Conservation (phyloP, 2,797 vertebrate species). For the Mallotus villosus region DNA sequence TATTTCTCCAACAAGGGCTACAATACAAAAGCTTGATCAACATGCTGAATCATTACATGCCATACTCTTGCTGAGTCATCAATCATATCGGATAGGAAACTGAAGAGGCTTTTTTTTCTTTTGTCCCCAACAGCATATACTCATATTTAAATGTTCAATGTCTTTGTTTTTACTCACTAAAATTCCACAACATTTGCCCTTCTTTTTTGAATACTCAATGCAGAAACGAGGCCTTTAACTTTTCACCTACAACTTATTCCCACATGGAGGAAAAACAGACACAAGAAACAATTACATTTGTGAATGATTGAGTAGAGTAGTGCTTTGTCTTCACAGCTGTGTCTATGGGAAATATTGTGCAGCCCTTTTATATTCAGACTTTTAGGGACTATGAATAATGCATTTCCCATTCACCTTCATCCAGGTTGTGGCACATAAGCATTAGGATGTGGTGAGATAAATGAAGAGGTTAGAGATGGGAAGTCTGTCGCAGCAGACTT, state of each 20-base stretch:
- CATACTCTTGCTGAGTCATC: slow-evolving; percentile 60
- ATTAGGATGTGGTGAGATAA: slow-evolving; percentile 59
- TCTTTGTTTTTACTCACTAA: slow-evolving; percentile 50
- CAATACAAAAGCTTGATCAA: slow-evolving; percentile 64
- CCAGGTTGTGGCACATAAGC: slow-evolving; percentile 60
- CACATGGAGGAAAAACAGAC: slow-evolving; percentile 50
- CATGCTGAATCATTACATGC: slow-evolving; percentile 69
- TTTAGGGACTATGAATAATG: slow-evolving; percentile 68
- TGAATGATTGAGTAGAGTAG: slow-evolving; percentile 23
- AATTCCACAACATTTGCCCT: slow-evolving; percentile 56
- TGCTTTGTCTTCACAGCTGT: slow-evolving; percentile 54
- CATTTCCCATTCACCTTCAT: slow-evolving; percentile 70
- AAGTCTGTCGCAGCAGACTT: neutral
- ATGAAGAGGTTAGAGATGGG: slow-evolving; percentile 56
- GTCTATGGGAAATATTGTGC: slow-evolving; percentile 41
- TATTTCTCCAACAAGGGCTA: slow-evolving; percentile 57
- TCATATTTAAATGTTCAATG: slow-evolving; percentile 46
- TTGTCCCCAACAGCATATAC: slow-evolving; percentile 29
- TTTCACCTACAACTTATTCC: slow-evolving; percentile 55
- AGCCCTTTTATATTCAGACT: slow-evolving; percentile 40
- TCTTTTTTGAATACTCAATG: slow-evolving; percentile 48
- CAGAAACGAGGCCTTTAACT: slow-evolving; percentile 45
- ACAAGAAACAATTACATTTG: slow-evolving; percentile 43
- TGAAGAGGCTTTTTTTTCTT: slow-evolving; percentile 25
- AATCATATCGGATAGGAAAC: slow-evolving; percentile 55